phyloP scores from a whole-genome alignment of 2,113 vertebrate species.

The Psittacula cyanocephala region DNA sequence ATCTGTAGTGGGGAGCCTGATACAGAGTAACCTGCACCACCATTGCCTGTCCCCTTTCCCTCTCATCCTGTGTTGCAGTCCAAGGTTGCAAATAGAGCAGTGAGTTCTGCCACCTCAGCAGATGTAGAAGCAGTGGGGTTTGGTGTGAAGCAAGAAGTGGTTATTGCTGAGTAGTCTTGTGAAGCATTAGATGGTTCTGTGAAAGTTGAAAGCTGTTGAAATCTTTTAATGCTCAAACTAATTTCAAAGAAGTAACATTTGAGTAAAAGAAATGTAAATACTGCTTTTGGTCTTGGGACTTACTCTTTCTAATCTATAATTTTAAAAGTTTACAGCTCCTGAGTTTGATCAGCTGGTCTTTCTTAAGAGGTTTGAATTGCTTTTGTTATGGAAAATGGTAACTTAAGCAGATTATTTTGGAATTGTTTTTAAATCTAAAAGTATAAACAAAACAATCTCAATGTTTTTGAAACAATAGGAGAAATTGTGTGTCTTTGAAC shows the following conservation, averaged over 20 bases:
- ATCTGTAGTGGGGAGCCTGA: background rate
- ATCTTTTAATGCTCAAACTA: background rate
- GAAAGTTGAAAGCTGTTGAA: background rate
- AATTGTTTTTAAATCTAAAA: background rate
- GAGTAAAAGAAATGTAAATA: background rate
- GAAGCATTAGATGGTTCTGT: background rate
- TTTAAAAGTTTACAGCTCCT: background rate
- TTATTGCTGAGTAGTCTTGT: background rate
- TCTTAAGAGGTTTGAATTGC: background rate
- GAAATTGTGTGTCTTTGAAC: background rate
- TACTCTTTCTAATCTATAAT: background rate
- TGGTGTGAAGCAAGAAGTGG: background rate
- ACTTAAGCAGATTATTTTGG: background rate
- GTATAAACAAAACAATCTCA: background rate
- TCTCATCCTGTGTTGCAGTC: background rate
- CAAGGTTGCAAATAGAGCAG: background rate
- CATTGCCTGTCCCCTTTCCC: background rate
- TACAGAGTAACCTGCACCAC: background rate
- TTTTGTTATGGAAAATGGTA: background rate
- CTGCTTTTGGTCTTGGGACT: background rate
- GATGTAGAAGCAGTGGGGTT: background rate
- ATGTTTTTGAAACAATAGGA: background rate
- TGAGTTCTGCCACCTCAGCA: background rate
- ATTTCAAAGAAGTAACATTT: background rate
- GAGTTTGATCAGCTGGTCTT: background rate